Conservation (phyloP, 2,888 invertebrate genomes). For the Mythimna albipuncta region DNA sequence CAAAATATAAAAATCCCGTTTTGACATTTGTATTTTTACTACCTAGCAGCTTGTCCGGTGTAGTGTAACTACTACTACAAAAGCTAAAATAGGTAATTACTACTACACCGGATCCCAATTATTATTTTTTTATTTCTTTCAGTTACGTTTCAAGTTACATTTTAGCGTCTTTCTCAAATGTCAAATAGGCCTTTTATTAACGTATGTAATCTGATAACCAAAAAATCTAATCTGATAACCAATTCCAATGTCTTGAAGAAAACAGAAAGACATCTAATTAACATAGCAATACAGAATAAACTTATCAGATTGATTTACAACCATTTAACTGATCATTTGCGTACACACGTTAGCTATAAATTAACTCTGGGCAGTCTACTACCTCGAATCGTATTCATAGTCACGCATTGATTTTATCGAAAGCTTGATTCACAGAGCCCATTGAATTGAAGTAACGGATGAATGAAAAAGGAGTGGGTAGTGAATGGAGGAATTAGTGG, state of each 20-base stretch:
- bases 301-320: slow-evolving; percentile 53
- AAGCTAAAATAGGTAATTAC: too few relatives aligned
- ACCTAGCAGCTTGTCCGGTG: too few relatives aligned
- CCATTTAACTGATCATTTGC: slow-evolving; percentile 58
- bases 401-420: slow-evolving; percentile 67
- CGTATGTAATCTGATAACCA: neutral
- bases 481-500: slow-evolving; percentile 27
- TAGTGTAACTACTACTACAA: too few relatives aligned
- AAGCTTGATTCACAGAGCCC: slow-evolving; percentile 38
- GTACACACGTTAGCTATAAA: slow-evolving; percentile 55
- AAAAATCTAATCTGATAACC: neutral
- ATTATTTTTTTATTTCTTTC: too few relatives aligned
- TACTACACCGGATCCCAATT: too few relatives aligned
- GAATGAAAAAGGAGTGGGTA: slow-evolving; percentile 39
- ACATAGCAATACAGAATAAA: slow-evolving; percentile 36
- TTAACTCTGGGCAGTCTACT: slow-evolving; percentile 33
- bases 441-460: slow-evolving; percentile 50
- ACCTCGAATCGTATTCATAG: slow-evolving; percentile 61
- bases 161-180: too few relatives aligned
- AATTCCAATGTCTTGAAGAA: neutral
- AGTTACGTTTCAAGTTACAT: too few relatives aligned
- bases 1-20: too few relatives aligned
- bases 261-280: slow-evolving; percentile 37
- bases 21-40: too few relatives aligned
- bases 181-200: too few relatives aligned